These are phyloP conservation scores for Drosophila gunungcola DNA, from an alignment of 1,140 invertebrate species.

Conservation along the genomic window DNA sequence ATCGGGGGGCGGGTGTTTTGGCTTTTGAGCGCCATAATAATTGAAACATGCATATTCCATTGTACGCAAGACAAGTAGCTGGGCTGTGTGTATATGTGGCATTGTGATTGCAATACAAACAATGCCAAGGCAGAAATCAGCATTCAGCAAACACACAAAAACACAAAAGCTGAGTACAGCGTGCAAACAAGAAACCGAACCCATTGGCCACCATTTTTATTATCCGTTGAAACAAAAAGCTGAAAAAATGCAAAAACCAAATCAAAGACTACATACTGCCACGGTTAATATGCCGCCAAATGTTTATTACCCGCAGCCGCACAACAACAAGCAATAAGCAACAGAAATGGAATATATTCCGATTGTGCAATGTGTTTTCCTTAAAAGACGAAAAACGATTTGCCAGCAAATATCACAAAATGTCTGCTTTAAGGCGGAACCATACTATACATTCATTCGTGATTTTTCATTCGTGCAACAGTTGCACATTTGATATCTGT, in stretches of 20 bases:
- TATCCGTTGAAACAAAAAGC: slow-evolving; percentile 38
- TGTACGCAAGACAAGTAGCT: slow-evolving; percentile 48
- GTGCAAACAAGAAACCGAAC: slow-evolving; percentile 1
- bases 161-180: slow-evolving; percentile 35
- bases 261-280: slow-evolving; percentile 45
- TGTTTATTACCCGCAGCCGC: slow-evolving; percentile 61
- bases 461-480: slow-evolving; percentile 40
- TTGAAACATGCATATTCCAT: slow-evolving; percentile 66
- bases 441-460: slow-evolving; percentile 16
- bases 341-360: slow-evolving; percentile 36
- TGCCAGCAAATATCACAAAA: slow-evolving; percentile 50
- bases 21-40: slow-evolving; percentile 60
- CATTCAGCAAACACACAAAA: slow-evolving; percentile 26
- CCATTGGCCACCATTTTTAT: slow-evolving; percentile 57
- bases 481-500: slow-evolving; percentile 50
- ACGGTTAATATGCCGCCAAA: slow-evolving; percentile 50
- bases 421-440: slow-evolving; percentile 53
- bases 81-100: slow-evolving; percentile 1
- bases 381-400: slow-evolving; percentile 64
- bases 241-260: slow-evolving; percentile 21
- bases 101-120: slow-evolving; percentile 59
- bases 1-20: slow-evolving; percentile 23
- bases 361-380: slow-evolving; percentile 53
- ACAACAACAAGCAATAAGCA: slow-evolving; percentile 27
- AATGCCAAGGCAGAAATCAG: slow-evolving; percentile 62